A percentile compares a stretch with the other conserved stretches of the same genome.
These are phyloP conservation scores for Turritopsis dohrnii DNA, from an alignment of 30 jellyfish, hydroid and myxozoan genomes.

Conservation along the genomic window DNA sequence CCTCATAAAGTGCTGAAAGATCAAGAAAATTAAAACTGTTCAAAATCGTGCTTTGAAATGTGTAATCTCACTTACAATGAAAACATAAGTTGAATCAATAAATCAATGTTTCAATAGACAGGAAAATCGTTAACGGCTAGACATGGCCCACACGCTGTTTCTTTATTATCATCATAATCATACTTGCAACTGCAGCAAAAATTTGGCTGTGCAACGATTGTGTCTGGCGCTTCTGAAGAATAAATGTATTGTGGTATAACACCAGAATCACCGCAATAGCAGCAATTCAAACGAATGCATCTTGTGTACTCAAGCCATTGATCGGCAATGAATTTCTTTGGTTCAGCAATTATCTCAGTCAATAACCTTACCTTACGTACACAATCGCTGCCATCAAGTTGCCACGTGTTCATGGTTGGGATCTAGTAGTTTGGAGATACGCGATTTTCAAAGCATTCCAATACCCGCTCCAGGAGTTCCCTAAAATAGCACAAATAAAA, in stretches of 20 bases:
- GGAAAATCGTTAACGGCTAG: not conserved
- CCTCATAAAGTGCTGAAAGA: too few species aligned
- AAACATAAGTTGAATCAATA: too few species aligned
- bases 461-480: constrained; percentile 10
- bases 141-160: not conserved
- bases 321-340: constrained; percentile 35
- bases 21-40: too few species aligned
- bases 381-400: not conserved
- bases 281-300: constrained; percentile 33
- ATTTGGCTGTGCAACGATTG: not conserved
- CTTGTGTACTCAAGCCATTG: constrained; percentile 42
- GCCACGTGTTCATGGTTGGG: not conserved
- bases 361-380: not conserved
- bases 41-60: too few species aligned
- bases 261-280: constrained; percentile 28
- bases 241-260: not conserved
- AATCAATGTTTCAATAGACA: not conserved
- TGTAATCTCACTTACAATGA: too few species aligned
- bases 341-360: not conserved
- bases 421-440: constrained; percentile 36
- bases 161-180: not conserved
- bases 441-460: not conserved
- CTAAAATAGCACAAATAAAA: too few species aligned
- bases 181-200: constrained; percentile 15
- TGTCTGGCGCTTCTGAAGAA: not conserved